Conservation (phyloP, 2,888 invertebrate species). For the Drosophila hamatofila region DNA sequence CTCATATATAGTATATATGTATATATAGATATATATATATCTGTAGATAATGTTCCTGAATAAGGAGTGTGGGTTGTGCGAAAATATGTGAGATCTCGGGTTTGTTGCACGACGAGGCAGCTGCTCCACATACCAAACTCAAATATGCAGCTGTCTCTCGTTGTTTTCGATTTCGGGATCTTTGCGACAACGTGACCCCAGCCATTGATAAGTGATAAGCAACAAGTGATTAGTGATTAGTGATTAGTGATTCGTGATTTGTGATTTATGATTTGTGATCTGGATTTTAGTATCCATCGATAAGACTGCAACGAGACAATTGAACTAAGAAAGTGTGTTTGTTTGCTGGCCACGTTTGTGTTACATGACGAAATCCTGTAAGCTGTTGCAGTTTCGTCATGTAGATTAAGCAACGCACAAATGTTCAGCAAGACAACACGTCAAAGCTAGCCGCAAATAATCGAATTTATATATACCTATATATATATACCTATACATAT, state of each 20-base stretch:
- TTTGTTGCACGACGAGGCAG: constrained; percentile 84
- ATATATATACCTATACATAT: not conserved
- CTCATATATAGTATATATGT: not conserved
- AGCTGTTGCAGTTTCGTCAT: constrained; percentile 30
- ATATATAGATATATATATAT: not conserved
- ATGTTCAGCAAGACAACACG: constrained; percentile 81
- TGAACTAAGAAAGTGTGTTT: constrained; percentile 80
- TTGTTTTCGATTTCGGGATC: constrained; percentile 85
- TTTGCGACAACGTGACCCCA: constrained; percentile 77
- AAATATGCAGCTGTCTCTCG: constrained; percentile 83
- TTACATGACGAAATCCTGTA: constrained; percentile 46
- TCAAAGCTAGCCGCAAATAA: constrained; percentile 71
- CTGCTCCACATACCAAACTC: constrained; percentile 65
- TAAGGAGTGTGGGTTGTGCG: constrained; percentile 41
- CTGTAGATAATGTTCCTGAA: not conserved
- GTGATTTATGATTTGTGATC: constrained; percentile 20
- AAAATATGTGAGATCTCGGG: constrained; percentile 83
- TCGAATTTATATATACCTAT: constrained; percentile 32
- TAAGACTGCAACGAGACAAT: constrained; percentile 34
- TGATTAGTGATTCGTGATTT: constrained; percentile 12
- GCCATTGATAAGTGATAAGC: constrained; percentile 35
- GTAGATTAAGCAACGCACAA: constrained; percentile 66
- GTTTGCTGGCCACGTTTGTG: constrained; percentile 81
- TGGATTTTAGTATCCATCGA: constrained; percentile 2
- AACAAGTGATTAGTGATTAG: constrained; percentile 28